phyloP scores from a whole-genome alignment of 2,888 invertebrate species.

The Imbricaverruca yamaguchii region DNA sequence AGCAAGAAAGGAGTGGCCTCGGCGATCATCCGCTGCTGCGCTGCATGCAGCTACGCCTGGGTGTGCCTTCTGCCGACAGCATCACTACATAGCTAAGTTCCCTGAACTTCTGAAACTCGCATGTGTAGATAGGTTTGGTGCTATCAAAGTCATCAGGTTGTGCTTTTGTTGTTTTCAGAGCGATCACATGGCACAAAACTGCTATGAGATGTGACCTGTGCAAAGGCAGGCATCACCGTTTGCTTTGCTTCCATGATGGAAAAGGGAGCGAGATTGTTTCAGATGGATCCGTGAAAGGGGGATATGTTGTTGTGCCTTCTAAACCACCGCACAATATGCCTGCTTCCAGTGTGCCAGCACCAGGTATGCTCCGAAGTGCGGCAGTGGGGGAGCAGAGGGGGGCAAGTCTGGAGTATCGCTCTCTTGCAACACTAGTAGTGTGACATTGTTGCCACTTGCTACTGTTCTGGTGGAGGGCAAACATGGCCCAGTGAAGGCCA shows the following conservation, averaged over 20 bases:
- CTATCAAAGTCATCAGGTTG: neutral
- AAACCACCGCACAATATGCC: too few species aligned
- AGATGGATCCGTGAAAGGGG: too few species aligned
- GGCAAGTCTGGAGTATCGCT: neutral
- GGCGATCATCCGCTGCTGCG: too few species aligned
- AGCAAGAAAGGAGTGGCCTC: too few species aligned
- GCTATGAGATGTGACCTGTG: neutral
- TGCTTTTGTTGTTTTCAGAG: neutral
- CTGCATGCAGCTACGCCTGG: too few species aligned
- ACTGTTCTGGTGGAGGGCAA: neutral
- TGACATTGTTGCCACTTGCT: neutral
- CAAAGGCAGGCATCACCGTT: neutral
- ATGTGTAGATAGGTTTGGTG: neutral
- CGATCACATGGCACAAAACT: neutral
- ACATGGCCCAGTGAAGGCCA: neutral
- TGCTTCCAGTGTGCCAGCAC: too few species aligned
- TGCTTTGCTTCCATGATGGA: neutral
- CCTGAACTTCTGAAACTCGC: neutral
- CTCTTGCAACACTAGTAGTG: neutral
- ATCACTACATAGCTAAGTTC: neutral
- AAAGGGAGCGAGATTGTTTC: too few species aligned
- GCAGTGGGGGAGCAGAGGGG: neutral
- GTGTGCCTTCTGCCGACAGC: too few species aligned
- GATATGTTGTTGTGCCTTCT: too few species aligned
- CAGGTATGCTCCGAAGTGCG: neutral